Percentiles rank a stretch among this genome's conserved stretches.
Evolutionary conservation across 2,888 invertebrate genomes (phyloP).

Genomic region (Trilocha varians): DNA sequence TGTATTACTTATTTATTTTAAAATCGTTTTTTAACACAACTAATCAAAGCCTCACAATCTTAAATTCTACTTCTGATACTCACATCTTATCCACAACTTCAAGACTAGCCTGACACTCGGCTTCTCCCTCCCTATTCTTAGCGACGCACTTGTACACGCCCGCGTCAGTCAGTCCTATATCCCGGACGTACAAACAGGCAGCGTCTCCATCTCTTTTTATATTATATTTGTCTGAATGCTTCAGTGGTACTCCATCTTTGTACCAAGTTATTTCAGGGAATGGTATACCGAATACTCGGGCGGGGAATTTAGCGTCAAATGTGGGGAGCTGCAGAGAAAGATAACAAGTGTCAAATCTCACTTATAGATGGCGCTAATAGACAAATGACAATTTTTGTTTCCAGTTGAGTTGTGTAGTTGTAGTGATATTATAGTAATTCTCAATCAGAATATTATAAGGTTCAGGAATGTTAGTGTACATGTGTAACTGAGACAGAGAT

Average conservation of each 20-base stretch:
- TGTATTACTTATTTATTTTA: too few species aligned
- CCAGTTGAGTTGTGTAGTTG: too few species aligned
- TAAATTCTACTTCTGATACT: too few species aligned
- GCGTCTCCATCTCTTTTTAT: constrained; percentile 85
- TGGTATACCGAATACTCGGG: constrained; percentile 85
- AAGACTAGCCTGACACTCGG: constrained; percentile 80
- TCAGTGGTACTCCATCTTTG: constrained; percentile 83
- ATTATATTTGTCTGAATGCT: constrained; percentile 80
- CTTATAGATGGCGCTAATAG: too few species aligned
- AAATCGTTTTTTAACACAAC: too few species aligned
- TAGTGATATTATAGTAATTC: too few species aligned
- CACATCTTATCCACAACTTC: constrained; percentile 89
- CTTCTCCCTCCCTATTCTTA: constrained; percentile 85
- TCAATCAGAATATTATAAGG: too few species aligned
- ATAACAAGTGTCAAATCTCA: too few species aligned
- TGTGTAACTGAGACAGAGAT: too few species aligned
- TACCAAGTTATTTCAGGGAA: constrained; percentile 90
- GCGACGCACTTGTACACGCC: constrained; percentile 86
- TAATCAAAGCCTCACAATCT: too few species aligned
- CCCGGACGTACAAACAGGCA: constrained; percentile 81
- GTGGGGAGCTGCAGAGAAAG: constrained; percentile 75
- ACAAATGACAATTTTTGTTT: too few species aligned
- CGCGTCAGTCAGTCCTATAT: constrained; percentile 78
- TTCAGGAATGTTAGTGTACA: too few species aligned
- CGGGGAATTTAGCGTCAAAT: constrained; percentile 87